These are phyloP conservation scores for Sisor rabdophorus DNA, from an alignment of 2,113 vertebrate species.

Conservation along the genomic window DNA sequence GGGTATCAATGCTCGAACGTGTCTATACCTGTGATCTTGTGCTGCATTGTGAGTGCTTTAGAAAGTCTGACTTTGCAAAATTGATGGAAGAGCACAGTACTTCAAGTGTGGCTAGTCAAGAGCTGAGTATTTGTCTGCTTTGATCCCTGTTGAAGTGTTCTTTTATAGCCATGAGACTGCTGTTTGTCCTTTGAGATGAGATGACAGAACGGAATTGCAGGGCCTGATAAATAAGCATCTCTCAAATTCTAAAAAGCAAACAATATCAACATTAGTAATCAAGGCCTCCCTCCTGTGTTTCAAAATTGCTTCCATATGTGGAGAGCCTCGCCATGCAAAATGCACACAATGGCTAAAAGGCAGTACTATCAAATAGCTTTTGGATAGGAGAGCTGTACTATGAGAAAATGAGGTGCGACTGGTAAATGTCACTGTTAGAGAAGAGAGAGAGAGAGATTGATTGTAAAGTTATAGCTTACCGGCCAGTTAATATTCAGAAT, in stretches of 20 bases:
- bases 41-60: constrained; percentile 20
- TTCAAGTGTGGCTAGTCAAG: constrained; percentile 34
- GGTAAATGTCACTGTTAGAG: constrained; percentile 2
- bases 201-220: constrained; percentile 23
- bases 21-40: constrained; percentile 31
- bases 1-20: not conserved
- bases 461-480: not conserved
- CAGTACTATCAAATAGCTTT: constrained; percentile 17
- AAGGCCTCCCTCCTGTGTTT: constrained; percentile 17
- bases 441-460: constrained; percentile 13
- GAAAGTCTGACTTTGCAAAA: constrained; percentile 29
- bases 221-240: constrained; percentile 32
- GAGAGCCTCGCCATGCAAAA: constrained; percentile 1
- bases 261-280: constrained; percentile 34
- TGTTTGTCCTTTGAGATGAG: constrained; percentile 28
- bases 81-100: constrained; percentile 18
- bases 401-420: not conserved
- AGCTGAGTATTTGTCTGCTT: constrained; percentile 35
- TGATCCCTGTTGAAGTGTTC: constrained; percentile 31
- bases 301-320: constrained; percentile 29
- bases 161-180: constrained; percentile 28
- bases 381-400: constrained; percentile 12
- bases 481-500: not conserved
- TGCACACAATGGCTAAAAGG: not conserved
- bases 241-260: constrained; percentile 24